Evolutionary conservation across 2,888 invertebrate genomes (phyloP).

Genomic region (Gari tellinella): DNA sequence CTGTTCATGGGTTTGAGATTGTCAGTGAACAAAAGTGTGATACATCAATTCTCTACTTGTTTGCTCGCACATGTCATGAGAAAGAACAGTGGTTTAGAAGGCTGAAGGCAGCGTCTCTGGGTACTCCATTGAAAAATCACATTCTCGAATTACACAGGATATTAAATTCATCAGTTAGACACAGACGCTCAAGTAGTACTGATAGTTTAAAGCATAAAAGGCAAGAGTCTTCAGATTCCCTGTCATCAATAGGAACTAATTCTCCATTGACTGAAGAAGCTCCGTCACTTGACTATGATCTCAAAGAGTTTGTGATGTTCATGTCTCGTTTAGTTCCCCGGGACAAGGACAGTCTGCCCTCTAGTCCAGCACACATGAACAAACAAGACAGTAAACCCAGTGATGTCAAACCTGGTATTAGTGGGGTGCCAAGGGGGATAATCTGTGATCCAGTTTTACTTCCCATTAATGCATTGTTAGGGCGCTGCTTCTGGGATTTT

Average conservation of each 20-base stretch:
- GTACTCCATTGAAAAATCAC: constrained; percentile 73
- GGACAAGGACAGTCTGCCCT: constrained; percentile 38
- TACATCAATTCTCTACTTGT: constrained; percentile 86
- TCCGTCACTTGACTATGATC: constrained; percentile 39
- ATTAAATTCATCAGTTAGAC: constrained; percentile 42
- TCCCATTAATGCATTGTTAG: constrained; percentile 90
- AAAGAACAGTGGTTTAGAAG: constrained; percentile 94
- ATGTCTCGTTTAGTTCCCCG: constrained; percentile 81
- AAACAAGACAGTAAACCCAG: constrained; percentile 30
- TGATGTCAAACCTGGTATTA: constrained; percentile 18
- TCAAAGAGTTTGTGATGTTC: constrained; percentile 76
- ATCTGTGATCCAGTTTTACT: constrained; percentile 79
- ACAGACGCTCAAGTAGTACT: constrained; percentile 50
- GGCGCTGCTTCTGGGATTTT: constrained; percentile 93
- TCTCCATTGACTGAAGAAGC: constrained; percentile 39
- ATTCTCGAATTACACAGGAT: constrained; percentile 68
- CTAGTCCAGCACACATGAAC: constrained; percentile 59
- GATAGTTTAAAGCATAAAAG: constrained; percentile 66
- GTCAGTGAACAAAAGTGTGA: constrained; percentile 75
- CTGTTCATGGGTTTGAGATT: constrained; percentile 74
- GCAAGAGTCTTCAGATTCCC: constrained; percentile 74
- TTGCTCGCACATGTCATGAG: constrained; percentile 93
- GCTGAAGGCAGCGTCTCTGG: constrained; percentile 78
- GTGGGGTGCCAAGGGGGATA: constrained; percentile 53
- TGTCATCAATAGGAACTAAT: constrained; percentile 57